Conservation (phyloP, 2,888 invertebrate genomes). For the Aspidiotus rigidus region DNA sequence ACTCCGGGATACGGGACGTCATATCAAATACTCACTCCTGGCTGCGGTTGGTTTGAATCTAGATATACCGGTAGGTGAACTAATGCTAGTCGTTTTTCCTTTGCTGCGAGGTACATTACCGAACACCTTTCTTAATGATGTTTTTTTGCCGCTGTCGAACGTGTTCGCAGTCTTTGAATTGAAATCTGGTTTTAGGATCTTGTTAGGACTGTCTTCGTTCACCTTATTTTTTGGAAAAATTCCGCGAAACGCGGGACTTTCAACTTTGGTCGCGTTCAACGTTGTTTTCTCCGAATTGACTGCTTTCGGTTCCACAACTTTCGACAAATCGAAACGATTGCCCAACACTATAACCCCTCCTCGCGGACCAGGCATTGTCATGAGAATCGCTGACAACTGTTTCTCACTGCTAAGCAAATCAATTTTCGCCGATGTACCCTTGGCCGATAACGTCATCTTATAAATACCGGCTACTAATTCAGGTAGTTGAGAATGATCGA, state of each 20-base stretch:
- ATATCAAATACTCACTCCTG: slow-evolving; percentile 10
- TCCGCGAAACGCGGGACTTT: slow-evolving; percentile 25
- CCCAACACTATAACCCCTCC: slow-evolving; percentile 32
- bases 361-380: slow-evolving; percentile 38
- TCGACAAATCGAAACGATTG: slow-evolving; percentile 22
- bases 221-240: slow-evolving; percentile 6
- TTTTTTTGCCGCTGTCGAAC: slow-evolving; percentile 15
- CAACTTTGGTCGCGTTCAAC: too few relatives aligned
- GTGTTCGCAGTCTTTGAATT: slow-evolving; percentile 15
- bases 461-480: slow-evolving; percentile 47
- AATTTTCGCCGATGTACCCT: slow-evolving; percentile 48
- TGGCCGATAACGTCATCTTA: slow-evolving; percentile 57
- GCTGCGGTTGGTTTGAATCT: slow-evolving; percentile 10
- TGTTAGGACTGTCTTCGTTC: slow-evolving; percentile 4
- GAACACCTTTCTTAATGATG: slow-evolving; percentile 23
- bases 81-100: slow-evolving; percentile 7
- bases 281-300: slow-evolving; percentile 13
- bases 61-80: slow-evolving; percentile 8
- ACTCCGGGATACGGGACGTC: not conserved
- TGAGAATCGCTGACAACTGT: slow-evolving; percentile 35
- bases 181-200: slow-evolving; percentile 19
- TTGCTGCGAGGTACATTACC: slow-evolving; percentile 9
- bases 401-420: slow-evolving; percentile 37
- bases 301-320: slow-evolving; percentile 19
- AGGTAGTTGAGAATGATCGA: slow-evolving; percentile 64